A percentile compares a stretch with the other conserved stretches of the same genome.
Evolutionary conservation across 2,888 invertebrate species (phyloP).

Genomic region (Emmelina monodactyla): DNA sequence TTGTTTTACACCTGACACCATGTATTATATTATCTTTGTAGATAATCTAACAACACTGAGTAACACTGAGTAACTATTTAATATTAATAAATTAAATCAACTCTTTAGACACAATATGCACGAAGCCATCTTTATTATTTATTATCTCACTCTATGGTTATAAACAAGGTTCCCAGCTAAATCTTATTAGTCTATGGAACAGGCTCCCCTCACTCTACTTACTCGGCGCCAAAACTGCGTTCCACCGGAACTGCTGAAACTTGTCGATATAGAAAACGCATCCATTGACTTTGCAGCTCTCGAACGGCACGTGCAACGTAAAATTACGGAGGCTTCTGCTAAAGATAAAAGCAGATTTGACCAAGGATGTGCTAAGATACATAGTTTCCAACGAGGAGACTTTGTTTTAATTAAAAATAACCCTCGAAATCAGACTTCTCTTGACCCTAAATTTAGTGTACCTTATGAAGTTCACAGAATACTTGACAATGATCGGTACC

Average conservation of each 20-base stretch:
- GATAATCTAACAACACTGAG: too few species aligned
- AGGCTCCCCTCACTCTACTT: too few species aligned
- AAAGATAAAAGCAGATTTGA: not conserved
- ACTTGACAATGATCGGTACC: conserved; percentile 9
- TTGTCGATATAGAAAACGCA: not conserved
- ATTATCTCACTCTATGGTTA: too few species aligned
- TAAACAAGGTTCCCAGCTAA: too few species aligned
- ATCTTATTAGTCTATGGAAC: too few species aligned
- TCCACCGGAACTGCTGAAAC: not conserved
- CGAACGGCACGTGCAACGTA: not conserved
- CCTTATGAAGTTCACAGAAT: conserved; percentile 13
- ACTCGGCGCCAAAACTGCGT: not conserved
- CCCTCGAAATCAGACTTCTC: conserved; percentile 14
- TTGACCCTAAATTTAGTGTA: conserved; percentile 14
- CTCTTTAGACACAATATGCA: too few species aligned
- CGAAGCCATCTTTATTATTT: too few species aligned
- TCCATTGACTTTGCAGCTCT: not conserved
- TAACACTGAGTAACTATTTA: too few species aligned
- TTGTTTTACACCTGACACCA: too few species aligned
- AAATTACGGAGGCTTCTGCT: not conserved
- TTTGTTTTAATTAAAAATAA: conserved; percentile 16
- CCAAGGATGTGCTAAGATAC: conserved; percentile 6
- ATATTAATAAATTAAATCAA: too few species aligned
- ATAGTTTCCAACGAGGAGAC: conserved; percentile 13
- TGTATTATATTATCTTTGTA: too few species aligned